phyloP scores from a whole-genome alignment of 2,888 invertebrate species.

The Rosalia funebris region DNA sequence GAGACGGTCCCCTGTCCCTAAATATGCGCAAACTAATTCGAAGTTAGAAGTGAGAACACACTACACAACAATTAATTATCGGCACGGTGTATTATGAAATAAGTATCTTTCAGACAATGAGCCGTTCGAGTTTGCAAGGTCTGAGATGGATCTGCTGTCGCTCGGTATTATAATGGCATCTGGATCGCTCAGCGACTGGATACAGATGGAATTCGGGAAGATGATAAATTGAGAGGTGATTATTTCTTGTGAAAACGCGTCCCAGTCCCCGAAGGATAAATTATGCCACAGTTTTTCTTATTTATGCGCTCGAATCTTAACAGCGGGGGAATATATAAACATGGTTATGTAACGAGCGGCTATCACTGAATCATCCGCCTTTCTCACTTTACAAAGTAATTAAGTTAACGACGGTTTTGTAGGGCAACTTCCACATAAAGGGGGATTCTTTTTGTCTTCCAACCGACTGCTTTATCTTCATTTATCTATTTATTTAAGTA shows the following conservation, averaged over 20 bases:
- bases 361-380: too few relatives aligned
- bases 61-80: conserved; percentile 52
- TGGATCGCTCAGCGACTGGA: conserved; percentile 32
- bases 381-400: too few relatives aligned
- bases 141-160: conserved; percentile 14
- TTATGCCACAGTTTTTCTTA: conserved; percentile 1
- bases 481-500: too few relatives aligned
- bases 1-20: conserved; percentile 43
- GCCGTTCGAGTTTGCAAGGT: not conserved
- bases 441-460: too few relatives aligned
- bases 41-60: conserved; percentile 47
- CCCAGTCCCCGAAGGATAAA: not conserved
- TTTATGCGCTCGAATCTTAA: too few relatives aligned
- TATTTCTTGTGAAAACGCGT: conserved; percentile 20
- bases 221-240: conserved; percentile 34
- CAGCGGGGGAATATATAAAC: too few relatives aligned
- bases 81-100: conserved; percentile 30
- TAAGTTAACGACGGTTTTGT: too few relatives aligned
- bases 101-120: conserved; percentile 20
- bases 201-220: conserved; percentile 26
- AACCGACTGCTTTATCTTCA: too few relatives aligned
- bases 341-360: too few relatives aligned
- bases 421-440: too few relatives aligned
- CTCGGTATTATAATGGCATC: conserved; percentile 18
- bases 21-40: conserved; percentile 48